These are phyloP conservation scores for Leucosticte australis DNA, from an alignment of 2,113 vertebrate species.

Conservation along the genomic window DNA sequence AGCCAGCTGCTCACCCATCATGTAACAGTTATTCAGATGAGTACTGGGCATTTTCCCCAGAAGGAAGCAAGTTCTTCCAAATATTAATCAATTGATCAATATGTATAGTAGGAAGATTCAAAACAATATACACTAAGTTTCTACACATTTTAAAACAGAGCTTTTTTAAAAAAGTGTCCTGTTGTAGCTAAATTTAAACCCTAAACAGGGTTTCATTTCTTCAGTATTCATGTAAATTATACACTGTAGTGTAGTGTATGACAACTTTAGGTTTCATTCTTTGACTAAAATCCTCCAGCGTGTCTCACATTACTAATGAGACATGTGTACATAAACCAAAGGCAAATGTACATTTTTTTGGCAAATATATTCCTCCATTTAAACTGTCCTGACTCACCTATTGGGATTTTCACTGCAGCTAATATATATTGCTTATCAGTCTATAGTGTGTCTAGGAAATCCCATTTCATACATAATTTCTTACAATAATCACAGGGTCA, in stretches of 20 bases:
- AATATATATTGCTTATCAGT: background rate
- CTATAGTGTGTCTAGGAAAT: background rate
- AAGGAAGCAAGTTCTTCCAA: background rate
- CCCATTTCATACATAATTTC: constrained; percentile 12
- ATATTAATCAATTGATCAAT: background rate
- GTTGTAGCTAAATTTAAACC: background rate
- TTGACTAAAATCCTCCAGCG: background rate
- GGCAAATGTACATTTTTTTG: background rate
- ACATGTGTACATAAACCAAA: background rate
- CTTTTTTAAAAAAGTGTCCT: background rate
- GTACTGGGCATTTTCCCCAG: background rate
- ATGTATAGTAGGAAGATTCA: background rate
- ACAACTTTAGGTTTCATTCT: background rate
- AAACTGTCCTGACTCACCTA: background rate
- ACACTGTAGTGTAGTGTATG: background rate
- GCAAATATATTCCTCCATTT: background rate
- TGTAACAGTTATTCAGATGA: background rate
- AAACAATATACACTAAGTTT: background rate
- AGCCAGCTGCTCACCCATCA: background rate
- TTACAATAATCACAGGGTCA: background rate
- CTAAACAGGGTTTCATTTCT: background rate
- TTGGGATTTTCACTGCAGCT: background rate
- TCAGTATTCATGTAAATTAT: background rate
- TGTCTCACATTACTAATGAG: background rate
- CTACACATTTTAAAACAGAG: background rate